Percentiles rank a stretch among this genome's conserved stretches.
phyloP scores from a whole-genome alignment of 2,797 vertebrate genomes.

The Oophaga sylvatica region DNA sequence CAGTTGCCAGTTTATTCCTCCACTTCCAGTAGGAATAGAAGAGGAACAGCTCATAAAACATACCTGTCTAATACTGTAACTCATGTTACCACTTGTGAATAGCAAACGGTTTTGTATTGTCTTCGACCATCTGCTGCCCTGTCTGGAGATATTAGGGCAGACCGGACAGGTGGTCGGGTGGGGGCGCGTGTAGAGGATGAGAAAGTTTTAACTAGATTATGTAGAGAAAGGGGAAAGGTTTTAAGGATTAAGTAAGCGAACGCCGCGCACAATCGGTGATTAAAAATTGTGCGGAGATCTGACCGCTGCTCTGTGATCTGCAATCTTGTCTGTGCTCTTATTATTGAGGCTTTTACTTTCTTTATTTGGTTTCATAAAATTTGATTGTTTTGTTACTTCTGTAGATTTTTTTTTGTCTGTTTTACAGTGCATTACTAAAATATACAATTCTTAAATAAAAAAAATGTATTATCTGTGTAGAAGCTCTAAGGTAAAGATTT shows the following conservation, averaged over 20 bases:
- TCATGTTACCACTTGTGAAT: background rate
- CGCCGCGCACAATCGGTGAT: constrained; percentile 62
- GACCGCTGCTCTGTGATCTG: constrained; percentile 21
- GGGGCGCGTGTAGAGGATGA: constrained; percentile 7
- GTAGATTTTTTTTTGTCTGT: background rate
- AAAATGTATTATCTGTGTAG: too few species aligned
- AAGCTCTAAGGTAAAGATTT: too few species aligned
- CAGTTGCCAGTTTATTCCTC: too few species aligned
- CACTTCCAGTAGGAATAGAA: too few species aligned
- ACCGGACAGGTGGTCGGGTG: constrained; percentile 51
- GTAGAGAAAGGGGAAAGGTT: constrained; percentile 66
- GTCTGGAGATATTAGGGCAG: constrained; percentile 19
- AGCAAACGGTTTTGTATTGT: background rate
- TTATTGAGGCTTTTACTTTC: background rate
- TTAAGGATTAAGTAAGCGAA: constrained; percentile 69
- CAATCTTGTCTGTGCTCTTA: background rate
- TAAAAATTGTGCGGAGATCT: constrained; percentile 56
- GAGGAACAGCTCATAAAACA: too few species aligned
- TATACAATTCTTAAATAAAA: too few species aligned
- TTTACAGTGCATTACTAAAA: too few species aligned
- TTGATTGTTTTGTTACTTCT: background rate
- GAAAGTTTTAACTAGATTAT: constrained; percentile 72
- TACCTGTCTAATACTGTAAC: too few species aligned
- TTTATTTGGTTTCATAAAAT: background rate
- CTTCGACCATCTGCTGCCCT: background rate